A percentile compares a stretch with the other conserved stretches of the same genome.
Conservation (phyloP, 2,113 vertebrate genomes). For the Caretta caretta region DNA sequence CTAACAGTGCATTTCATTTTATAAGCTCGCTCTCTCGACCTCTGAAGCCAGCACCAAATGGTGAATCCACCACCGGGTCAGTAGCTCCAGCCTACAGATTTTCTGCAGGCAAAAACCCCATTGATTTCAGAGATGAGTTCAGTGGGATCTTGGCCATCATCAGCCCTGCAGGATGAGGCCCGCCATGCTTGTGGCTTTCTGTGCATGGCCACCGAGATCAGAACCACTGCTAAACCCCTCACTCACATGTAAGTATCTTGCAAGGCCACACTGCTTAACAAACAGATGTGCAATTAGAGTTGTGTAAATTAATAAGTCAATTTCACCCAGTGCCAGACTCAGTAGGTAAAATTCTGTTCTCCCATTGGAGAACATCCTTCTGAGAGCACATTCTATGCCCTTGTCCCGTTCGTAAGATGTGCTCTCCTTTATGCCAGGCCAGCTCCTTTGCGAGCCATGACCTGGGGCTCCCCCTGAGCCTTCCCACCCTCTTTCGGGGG, state of each 20-base stretch:
- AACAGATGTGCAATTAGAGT: slow-evolving; percentile 31
- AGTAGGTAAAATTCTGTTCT: background rate
- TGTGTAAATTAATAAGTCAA: slow-evolving; percentile 53
- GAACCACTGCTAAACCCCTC: slow-evolving; percentile 39
- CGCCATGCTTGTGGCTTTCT: slow-evolving; percentile 51
- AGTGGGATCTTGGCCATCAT: slow-evolving; percentile 45
- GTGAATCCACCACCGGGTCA: slow-evolving; percentile 26
- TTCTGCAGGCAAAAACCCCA: slow-evolving; percentile 44
- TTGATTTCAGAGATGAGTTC: slow-evolving; percentile 48
- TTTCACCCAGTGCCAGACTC: slow-evolving; percentile 26
- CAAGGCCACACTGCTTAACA: slow-evolving; percentile 43
- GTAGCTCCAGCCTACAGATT: slow-evolving; percentile 24
- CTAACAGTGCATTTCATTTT: background rate
- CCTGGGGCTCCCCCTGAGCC: fast-evolving
- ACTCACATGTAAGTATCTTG: slow-evolving; percentile 52
- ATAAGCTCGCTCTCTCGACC: slow-evolving; percentile 31
- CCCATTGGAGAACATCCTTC: background rate
- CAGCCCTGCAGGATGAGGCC: slow-evolving; percentile 55
- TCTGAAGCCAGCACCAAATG: slow-evolving; percentile 41
- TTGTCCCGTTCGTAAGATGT: background rate
- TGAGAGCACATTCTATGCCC: background rate
- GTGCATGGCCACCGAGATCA: slow-evolving; percentile 61
- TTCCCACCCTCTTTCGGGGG: background rate
- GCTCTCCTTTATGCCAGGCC: background rate
- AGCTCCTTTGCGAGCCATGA: background rate